Evolutionary conservation across 2,797 vertebrate genomes (phyloP), one percentile per base, ranked within the genome.

Genomic region (Leptodactylus fallax): DNA sequence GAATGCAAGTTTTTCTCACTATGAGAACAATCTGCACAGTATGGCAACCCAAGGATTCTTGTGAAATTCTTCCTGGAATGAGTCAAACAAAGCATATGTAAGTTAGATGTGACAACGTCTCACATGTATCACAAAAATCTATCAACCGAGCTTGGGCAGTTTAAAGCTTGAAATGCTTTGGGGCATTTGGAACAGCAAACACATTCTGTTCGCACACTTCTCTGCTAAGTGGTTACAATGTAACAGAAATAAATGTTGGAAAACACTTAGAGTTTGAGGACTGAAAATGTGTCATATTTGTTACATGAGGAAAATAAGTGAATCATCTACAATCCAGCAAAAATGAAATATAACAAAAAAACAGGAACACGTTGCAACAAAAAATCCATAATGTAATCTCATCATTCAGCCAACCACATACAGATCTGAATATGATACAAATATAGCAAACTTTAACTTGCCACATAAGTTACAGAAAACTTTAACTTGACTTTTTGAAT

Each of bases 21-120:
- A 63, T 77, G 4, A 78, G 72, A 36, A 65, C 49, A 87, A 19
- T 83, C 49, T 87, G 60, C 58, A 60, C 61, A 36, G 58, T 7
- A 51, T 13, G 55, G 74, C 17, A 78, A 79, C 60, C 51, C 60
- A 25, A 72, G 51, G 72, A 87, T 61, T 53, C 7, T 60, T 76
- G 55, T 63, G 25, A 67, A 87, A 53, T 77, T 87, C 51, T 78
- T 74, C 45, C 25, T 69, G 80, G 81, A 78, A 69, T 69, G 49
- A 83, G 49, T 78, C 47, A 79, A 83, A 27, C 25, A 51, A 83
- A 69, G 72, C 86, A 83, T 78, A 78, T 79, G 80, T 67, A 87
- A 78, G 80, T 71, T 23, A 69, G 14, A 83, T 83, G 86, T 87
- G 80, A 87, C 72, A 83, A 87, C 83, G 56, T 83, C 58, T 83